Conservation (phyloP, 2,797 vertebrate genomes). For the Pitangus sulphuratus region DNA sequence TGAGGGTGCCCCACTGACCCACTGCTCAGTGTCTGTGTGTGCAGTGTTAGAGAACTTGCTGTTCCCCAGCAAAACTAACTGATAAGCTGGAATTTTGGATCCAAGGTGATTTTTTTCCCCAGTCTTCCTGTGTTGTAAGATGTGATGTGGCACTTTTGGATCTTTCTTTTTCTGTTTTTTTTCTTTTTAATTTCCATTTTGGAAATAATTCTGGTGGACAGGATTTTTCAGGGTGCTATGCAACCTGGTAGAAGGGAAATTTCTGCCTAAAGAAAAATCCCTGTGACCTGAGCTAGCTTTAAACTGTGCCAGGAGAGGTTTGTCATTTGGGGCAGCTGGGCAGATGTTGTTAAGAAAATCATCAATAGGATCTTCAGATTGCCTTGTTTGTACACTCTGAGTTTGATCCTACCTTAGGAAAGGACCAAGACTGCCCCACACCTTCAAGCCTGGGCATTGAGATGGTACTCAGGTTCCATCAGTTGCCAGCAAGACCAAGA, state of each 20-base stretch:
- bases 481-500: accelerated
- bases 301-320: neutral
- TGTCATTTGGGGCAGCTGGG: neutral
- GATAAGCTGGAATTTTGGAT: neutral
- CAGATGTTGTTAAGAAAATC: neutral
- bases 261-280: neutral
- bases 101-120: neutral
- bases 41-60: neutral
- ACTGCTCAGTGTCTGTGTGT: accelerated
- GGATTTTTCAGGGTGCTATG: neutral
- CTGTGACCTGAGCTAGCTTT: accelerated
- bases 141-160: accelerated
- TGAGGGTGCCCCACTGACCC: neutral
- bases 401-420: accelerated
- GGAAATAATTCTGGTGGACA: neutral
- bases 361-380: neutral
- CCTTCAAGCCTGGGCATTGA: neutral
- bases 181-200: neutral
- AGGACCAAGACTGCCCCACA: neutral
- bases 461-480: neutral
- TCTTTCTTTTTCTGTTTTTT: neutral
- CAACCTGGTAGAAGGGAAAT: neutral
- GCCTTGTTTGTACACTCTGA: neutral
- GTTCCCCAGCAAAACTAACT: neutral
- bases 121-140: neutral